Evolutionary conservation across 1,140 invertebrate genomes (phyloP).

Genomic region (Papilio glaucus): DNA sequence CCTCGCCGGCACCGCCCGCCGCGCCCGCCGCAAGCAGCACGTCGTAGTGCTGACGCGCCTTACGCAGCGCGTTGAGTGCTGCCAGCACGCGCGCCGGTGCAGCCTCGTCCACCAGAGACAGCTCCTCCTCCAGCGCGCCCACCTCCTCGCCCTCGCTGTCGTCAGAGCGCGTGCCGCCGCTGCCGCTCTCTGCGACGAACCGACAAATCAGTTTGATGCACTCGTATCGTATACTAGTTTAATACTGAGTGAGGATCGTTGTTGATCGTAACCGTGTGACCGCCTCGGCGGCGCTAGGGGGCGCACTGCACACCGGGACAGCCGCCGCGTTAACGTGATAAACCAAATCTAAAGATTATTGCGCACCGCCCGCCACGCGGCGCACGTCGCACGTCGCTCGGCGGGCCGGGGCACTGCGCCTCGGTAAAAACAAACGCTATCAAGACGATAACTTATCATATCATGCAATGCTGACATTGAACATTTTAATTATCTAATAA

Average conservation of each 20-base stretch:
- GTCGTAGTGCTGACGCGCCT: constrained; percentile 81
- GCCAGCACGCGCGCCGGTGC: constrained; percentile 47
- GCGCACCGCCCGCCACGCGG: neutral
- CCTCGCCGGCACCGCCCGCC: constrained; percentile 90
- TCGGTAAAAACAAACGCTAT: constrained; percentile 5
- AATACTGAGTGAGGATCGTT: too few relatives aligned
- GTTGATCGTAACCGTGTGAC: too few relatives aligned
- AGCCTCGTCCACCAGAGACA: constrained; percentile 42
- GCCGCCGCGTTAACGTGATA: neutral
- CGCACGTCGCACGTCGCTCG: neutral
- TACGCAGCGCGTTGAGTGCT: constrained; percentile 84
- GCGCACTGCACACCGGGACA: neutral
- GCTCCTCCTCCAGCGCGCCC: constrained; percentile 44
- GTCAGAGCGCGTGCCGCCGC: constrained; percentile 53
- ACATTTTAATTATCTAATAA: constrained; percentile 20
- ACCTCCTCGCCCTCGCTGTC: constrained; percentile 59
- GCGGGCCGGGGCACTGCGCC: neutral
- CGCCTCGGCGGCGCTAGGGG: neutral
- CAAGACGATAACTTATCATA: neutral
- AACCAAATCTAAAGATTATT: neutral
- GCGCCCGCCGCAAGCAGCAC: constrained; percentile 87
- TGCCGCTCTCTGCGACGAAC: constrained; percentile 34
- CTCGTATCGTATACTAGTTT: too few relatives aligned
- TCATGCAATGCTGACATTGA: constrained; percentile 8
- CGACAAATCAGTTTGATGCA: neutral